Percentiles rank a stretch among this genome's conserved stretches.
Conservation (phyloP, 30 jellyfish, hydroid and myxozoan genomes). For the Cassiopea andromeda region DNA sequence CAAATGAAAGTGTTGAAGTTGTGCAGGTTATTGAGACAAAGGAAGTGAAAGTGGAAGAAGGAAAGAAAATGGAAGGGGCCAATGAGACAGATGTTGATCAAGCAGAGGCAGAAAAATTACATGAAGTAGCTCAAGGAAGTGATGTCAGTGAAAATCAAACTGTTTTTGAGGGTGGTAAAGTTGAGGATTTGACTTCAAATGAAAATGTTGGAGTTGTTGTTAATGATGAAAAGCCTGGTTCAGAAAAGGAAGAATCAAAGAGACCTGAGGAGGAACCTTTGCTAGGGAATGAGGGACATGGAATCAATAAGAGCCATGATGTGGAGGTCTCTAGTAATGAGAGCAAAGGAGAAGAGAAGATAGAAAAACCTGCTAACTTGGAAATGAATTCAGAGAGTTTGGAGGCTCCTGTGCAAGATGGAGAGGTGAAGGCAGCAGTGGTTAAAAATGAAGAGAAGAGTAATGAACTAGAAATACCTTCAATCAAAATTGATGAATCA, state of each 20-base stretch:
- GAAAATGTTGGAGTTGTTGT: not conserved
- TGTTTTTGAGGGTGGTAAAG: not conserved
- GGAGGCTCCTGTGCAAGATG: not conserved
- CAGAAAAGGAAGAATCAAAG: constrained; percentile 12
- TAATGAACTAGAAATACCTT: not conserved
- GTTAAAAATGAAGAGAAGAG: not conserved
- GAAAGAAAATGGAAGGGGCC: not conserved
- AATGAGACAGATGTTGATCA: not conserved
- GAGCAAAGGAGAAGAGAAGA: not conserved
- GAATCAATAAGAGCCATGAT: not conserved
- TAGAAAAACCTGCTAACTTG: not conserved
- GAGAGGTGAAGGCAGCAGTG: not conserved
- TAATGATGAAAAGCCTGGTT: not conserved
- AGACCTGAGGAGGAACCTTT: not conserved
- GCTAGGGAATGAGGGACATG: not conserved
- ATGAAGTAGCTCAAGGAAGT: constrained; percentile 1
- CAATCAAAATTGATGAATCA: not conserved
- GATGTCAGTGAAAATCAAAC: not conserved
- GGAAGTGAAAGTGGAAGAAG: not conserved
- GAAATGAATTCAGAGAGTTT: not conserved
- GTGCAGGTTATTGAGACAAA: not conserved
- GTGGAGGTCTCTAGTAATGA: not conserved
- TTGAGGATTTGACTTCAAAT: not conserved
- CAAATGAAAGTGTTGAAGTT: not conserved
- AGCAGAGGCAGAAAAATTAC: not conserved